Evolutionary conservation across 30 jellyfish, hydroid and myxozoan genomes (phyloP).

Genomic region (Cassiopea xamachana): DNA sequence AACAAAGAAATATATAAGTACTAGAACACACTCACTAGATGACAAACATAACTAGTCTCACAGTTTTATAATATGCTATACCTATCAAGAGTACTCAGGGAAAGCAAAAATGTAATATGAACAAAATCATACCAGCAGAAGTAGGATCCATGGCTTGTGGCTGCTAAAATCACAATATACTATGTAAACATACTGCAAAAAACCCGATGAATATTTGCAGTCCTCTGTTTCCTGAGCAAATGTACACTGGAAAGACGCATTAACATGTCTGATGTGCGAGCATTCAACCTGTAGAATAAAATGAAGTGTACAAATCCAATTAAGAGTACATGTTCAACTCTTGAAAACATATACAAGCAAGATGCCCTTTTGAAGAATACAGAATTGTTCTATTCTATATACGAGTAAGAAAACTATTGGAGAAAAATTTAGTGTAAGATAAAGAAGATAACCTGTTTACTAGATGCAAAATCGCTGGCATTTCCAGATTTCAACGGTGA

Average conservation of each 20-base stretch:
- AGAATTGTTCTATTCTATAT: no score
- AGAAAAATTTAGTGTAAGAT: not conserved
- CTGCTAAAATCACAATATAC: slow-evolving; percentile 25
- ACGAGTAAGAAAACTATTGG: no score
- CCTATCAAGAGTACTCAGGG: not conserved
- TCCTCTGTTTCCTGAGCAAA: slow-evolving; percentile 31
- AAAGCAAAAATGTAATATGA: not conserved
- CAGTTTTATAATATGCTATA: not conserved
- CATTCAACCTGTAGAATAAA: slow-evolving; percentile 32
- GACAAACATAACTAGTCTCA: no score
- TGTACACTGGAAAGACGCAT: slow-evolving; percentile 20
- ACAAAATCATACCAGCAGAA: slow-evolving; percentile 36
- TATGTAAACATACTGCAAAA: slow-evolving; percentile 27
- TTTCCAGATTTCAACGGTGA: not conserved
- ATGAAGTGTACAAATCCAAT: not conserved
- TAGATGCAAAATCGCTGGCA: not conserved
- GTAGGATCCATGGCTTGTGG: slow-evolving; percentile 5
- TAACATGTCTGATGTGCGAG: slow-evolving; percentile 19
- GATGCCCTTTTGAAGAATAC: no score
- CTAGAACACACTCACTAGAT: no score
- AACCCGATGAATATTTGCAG: slow-evolving; percentile 36
- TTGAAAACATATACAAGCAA: no score
- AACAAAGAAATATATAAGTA: no score
- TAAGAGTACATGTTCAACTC: not conserved
- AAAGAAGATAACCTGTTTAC: not conserved